These are phyloP conservation scores for Bellardia bayeri DNA, from an alignment of 2,888 invertebrate genomes.

Conservation along the genomic window DNA sequence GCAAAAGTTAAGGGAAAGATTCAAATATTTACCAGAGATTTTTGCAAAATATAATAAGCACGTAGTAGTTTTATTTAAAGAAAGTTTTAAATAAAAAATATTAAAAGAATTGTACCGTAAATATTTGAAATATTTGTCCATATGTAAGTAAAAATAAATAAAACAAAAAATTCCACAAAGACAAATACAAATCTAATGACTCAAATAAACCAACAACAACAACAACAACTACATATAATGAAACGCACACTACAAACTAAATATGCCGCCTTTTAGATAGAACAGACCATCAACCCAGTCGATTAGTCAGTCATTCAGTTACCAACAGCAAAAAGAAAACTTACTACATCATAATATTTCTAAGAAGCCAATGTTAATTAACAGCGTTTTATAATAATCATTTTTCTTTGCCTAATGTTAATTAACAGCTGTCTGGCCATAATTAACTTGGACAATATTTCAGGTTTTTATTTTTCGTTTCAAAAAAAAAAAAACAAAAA, in stretches of 20 bases:
- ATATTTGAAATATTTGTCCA: conserved; percentile 51
- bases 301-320: no score
- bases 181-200: conserved; percentile 35
- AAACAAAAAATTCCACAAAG: background rate
- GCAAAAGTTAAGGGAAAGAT: background rate
- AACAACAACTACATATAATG: background rate
- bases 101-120: conserved; percentile 54
- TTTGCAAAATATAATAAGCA: background rate
- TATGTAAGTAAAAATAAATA: background rate
- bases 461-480: background rate
- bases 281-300: no score
- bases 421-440: background rate
- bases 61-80: conserved; percentile 8
- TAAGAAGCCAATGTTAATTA: background rate
- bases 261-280: no score
- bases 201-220: background rate
- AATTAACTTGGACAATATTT: no score
- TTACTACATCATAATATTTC: background rate
- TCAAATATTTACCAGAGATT: background rate
- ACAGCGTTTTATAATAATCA: background rate
- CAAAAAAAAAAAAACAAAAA: background rate
- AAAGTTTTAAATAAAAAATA: conserved; percentile 35
- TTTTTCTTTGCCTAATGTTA: background rate
- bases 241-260: background rate
- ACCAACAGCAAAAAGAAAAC: no score